Percentiles rank a stretch among this genome's conserved stretches.
Evolutionary conservation across 1,140 invertebrate genomes (phyloP).

Genomic region (Ceratoteleas bidentatus): DNA sequence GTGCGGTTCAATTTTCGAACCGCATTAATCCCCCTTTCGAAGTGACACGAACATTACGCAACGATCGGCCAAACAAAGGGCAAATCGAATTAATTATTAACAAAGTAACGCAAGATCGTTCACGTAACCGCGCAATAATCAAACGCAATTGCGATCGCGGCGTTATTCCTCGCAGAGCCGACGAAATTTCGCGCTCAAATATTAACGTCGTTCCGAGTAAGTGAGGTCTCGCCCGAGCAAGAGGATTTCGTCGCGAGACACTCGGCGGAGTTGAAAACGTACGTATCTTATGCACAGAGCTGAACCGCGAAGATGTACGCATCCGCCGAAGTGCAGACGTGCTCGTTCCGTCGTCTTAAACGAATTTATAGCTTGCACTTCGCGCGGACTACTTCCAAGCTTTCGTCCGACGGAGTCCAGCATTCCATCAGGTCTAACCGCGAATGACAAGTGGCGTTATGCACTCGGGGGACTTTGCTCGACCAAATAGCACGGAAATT

Average conservation of each 20-base stretch:
- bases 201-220: constrained; percentile 26
- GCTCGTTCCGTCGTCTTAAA: constrained; percentile 51
- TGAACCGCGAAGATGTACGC: constrained; percentile 45
- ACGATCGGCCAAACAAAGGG: too few relatives aligned
- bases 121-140: not conserved
- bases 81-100: too few relatives aligned
- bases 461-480: not conserved
- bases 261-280: constrained; percentile 18
- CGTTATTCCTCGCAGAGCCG: constrained; percentile 16
- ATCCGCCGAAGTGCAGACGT: constrained; percentile 50
- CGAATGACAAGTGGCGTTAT: constrained; percentile 4
- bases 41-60: too few relatives aligned
- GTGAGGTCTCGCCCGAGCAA: constrained; percentile 15
- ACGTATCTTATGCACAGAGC: constrained; percentile 41
- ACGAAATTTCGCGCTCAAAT: constrained; percentile 30
- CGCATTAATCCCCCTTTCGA: too few relatives aligned
- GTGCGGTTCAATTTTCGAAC: too few relatives aligned
- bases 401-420: constrained; percentile 20
- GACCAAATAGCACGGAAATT: too few relatives aligned
- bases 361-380: constrained; percentile 41
- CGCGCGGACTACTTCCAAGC: constrained; percentile 18
- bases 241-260: constrained; percentile 24
- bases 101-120: too few relatives aligned
- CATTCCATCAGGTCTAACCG: constrained; percentile 15
- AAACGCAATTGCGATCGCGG: not conserved